Conservation (phyloP, 2,888 invertebrate species). For the Galeopsomyia nigrocyanea region DNA sequence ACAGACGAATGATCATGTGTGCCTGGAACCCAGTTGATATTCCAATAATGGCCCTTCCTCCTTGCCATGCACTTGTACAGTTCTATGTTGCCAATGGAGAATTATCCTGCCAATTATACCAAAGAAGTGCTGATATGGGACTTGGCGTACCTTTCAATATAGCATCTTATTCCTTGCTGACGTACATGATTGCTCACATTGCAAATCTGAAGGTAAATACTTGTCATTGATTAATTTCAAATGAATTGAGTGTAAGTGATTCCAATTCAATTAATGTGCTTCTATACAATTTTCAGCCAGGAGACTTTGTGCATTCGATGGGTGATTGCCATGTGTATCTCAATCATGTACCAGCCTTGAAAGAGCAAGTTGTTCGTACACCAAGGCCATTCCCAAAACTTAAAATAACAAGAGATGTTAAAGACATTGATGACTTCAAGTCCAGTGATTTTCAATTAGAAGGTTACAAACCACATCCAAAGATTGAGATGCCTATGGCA, state of each 20-base stretch:
- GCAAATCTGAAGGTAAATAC: slow-evolving; percentile 83
- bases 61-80: slow-evolving; percentile 95
- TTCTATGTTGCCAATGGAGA: slow-evolving; percentile 90
- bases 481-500: slow-evolving; percentile 95
- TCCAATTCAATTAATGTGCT: too few species aligned
- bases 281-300: slow-evolving; percentile 73
- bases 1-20: slow-evolving; percentile 91
- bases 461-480: slow-evolving; percentile 89
- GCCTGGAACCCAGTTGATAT: slow-evolving; percentile 96
- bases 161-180: slow-evolving; percentile 94
- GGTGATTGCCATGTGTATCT: slow-evolving; percentile 96
- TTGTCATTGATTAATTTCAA: slow-evolving; percentile 43
- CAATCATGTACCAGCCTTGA: slow-evolving; percentile 88
- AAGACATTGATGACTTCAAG: slow-evolving; percentile 88
- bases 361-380: slow-evolving; percentile 82
- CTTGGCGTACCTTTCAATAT: slow-evolving; percentile 99
- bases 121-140: slow-evolving; percentile 97
- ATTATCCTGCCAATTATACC: slow-evolving; percentile 93
- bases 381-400: slow-evolving; percentile 89
- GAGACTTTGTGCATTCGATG: slow-evolving; percentile 93
- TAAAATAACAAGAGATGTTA: slow-evolving; percentile 79
- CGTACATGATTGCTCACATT: slow-evolving; percentile 96
- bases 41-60: slow-evolving; percentile 93
- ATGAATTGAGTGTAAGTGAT: too few species aligned
- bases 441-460: slow-evolving; percentile 88